phyloP scores from a whole-genome alignment of 2,113 vertebrate species.

The Ophthalmolycus amberensis region DNA sequence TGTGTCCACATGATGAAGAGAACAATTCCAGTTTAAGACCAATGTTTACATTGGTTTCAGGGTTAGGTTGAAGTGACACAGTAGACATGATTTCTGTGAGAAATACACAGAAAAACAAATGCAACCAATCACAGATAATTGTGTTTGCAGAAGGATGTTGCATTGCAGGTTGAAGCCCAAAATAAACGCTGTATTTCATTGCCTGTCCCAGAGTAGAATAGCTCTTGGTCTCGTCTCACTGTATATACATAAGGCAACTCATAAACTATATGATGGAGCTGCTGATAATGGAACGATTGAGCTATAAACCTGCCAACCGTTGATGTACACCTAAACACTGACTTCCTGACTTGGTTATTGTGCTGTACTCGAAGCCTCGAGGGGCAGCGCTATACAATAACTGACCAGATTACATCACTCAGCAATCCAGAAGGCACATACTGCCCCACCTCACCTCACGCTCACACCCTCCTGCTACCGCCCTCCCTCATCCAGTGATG shows the following conservation, averaged over 20 bases:
- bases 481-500: slow-evolving; percentile 33
- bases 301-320: slow-evolving; percentile 72
- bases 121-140: neutral
- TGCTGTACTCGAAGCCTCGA: slow-evolving; percentile 51
- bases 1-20: neutral
- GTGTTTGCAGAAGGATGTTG: neutral
- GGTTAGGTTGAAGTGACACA: neutral
- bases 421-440: slow-evolving; percentile 54
- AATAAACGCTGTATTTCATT: neutral
- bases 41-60: neutral
- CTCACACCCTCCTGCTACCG: slow-evolving; percentile 32
- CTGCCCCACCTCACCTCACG: slow-evolving; percentile 33
- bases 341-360: slow-evolving; percentile 72
- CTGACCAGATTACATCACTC: slow-evolving; percentile 66
- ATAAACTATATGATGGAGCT: slow-evolving; percentile 63
- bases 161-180: neutral
- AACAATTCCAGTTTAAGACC: neutral
- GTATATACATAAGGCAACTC: slow-evolving; percentile 21
- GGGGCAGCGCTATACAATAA: slow-evolving; percentile 61
- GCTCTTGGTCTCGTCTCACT: slow-evolving; percentile 16
- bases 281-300: slow-evolving; percentile 52
- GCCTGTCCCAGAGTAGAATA: neutral
- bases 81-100: neutral
- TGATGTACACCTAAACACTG: slow-evolving; percentile 63
- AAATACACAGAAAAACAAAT: neutral